A percentile compares a stretch with the other conserved stretches of the same genome.
Evolutionary conservation across 2,113 vertebrate genomes (phyloP).

Genomic region (Pelodiscus sinensis): DNA sequence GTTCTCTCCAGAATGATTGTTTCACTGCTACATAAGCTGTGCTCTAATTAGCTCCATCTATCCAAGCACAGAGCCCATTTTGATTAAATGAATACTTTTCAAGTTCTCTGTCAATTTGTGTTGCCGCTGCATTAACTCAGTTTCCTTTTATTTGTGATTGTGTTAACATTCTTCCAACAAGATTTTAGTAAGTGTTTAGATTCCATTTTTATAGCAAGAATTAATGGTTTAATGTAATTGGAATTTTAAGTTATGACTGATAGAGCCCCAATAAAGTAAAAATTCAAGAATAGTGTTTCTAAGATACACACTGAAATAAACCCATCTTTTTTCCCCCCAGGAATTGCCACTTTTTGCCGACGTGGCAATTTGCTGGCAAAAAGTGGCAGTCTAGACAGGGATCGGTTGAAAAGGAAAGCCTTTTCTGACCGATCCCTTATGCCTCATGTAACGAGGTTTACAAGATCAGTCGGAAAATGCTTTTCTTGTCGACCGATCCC

Average conservation of each 20-base stretch:
- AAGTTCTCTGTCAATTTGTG: conserved; percentile 12
- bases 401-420: no score
- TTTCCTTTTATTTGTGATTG: not conserved
- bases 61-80: conserved; percentile 46
- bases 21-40: conserved; percentile 47
- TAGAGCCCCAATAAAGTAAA: not conserved
- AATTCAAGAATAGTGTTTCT: conserved; percentile 43
- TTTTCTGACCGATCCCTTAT: no score
- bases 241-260: conserved; percentile 40
- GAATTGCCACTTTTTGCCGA: not conserved
- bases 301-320: conserved; percentile 51
- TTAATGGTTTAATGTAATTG: conserved; percentile 1
- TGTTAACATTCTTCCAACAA: not conserved
- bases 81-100: conserved; percentile 54
- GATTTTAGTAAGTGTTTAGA: not conserved
- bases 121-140: conserved; percentile 52
- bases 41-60: conserved; percentile 57
- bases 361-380: no score
- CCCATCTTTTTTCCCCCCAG: not conserved
- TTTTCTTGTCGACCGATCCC: no score
- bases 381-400: no score
- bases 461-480: no score
- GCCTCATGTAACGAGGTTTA: no score
- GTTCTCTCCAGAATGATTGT: conserved; percentile 48
- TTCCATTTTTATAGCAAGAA: not conserved